phyloP scores from a whole-genome alignment of 2,113 vertebrate species.

The Caranx melampygus region DNA sequence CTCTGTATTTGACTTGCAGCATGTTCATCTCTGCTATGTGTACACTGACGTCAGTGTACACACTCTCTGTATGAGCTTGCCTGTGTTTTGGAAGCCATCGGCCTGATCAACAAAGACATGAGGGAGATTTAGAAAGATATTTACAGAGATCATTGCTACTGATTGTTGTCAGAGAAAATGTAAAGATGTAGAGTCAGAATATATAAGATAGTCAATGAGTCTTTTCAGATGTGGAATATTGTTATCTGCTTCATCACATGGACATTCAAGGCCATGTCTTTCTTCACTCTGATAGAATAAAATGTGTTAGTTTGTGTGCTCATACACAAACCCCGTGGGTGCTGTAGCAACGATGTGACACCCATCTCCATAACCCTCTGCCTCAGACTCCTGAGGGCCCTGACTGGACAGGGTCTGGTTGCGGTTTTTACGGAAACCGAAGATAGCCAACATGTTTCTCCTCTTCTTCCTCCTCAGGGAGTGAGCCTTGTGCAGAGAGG shows the following conservation, averaged over 20 bases:
- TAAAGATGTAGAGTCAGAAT: neutral
- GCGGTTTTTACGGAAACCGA: conserved; percentile 82
- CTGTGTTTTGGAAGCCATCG: conserved; percentile 46
- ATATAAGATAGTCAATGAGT: neutral
- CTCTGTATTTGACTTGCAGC: conserved; percentile 52
- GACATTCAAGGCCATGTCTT: conserved; percentile 36
- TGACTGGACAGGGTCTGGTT: conserved; percentile 73
- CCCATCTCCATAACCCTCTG: conserved; percentile 72
- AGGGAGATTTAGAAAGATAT: conserved; percentile 42
- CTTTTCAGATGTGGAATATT: neutral
- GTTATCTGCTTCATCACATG: neutral
- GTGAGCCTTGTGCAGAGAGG: conserved; percentile 81
- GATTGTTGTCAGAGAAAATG: conserved; percentile 17
- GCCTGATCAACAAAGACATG: conserved; percentile 38
- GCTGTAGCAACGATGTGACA: conserved; percentile 76
- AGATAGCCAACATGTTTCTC: conserved; percentile 82
- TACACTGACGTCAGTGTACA: conserved; percentile 68
- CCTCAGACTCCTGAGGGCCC: conserved; percentile 64
- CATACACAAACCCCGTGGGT: conserved; percentile 71
- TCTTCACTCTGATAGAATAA: neutral
- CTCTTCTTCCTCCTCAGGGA: conserved; percentile 83
- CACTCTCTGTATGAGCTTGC: conserved; percentile 41
- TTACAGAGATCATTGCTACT: conserved; percentile 27
- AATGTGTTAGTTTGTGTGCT: neutral
- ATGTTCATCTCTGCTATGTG: conserved; percentile 59